Evolutionary conservation across 1,140 invertebrate species (phyloP), one percentile per base, ranked within the genome.

Genomic region (Dendrolimus kikuchii): DNA sequence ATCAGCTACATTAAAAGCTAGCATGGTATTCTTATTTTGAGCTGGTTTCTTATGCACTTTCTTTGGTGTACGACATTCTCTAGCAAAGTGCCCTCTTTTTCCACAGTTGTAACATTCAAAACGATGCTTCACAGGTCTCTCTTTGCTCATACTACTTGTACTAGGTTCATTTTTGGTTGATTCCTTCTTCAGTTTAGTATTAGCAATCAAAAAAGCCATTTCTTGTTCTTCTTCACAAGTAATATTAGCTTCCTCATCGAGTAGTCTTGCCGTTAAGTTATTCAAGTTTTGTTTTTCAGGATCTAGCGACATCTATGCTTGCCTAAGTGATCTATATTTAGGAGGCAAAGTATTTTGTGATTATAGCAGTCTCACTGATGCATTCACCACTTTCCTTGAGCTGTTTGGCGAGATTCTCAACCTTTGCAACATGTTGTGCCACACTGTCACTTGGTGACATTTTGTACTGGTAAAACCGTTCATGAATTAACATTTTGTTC

Each of bases 381-480:
- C 7, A 50, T 54, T 82, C n/a, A n/a, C n/a, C n/a, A n/a, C n/a
- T n/a, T n/a, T n/a, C n/a, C n/a, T n/a, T n/a, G n/a, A n/a, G n/a
- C 53, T 72, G 63, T 57, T 77, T 68, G n/a, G 73, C 73, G 5
- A 81, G 49, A 36, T 51, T 70, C 59, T 83, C 72, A 2, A 82
- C 62, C 62, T 77, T 78, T 5, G 76, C 57, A 10, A 86, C 70
- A 62, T 83, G 76, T 57, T 76, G 68, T 36, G 73, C 68, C 7
- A 77, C 59, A 2, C 40, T 67, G 44, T 76, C 80, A 45, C 23
- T 62, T 38, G 58, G 6, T 44, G 57, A 53, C 71, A 79, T 74
- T 62, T 71, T 72, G 47, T 80, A 78, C 39, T 76, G 66, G 51
- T 83, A 71, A 59, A 83, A 81, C 4, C 54, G 51, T 51, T 81